Conservation (phyloP, 2,888 invertebrate genomes). For the Lacanobia wlatinum region DNA sequence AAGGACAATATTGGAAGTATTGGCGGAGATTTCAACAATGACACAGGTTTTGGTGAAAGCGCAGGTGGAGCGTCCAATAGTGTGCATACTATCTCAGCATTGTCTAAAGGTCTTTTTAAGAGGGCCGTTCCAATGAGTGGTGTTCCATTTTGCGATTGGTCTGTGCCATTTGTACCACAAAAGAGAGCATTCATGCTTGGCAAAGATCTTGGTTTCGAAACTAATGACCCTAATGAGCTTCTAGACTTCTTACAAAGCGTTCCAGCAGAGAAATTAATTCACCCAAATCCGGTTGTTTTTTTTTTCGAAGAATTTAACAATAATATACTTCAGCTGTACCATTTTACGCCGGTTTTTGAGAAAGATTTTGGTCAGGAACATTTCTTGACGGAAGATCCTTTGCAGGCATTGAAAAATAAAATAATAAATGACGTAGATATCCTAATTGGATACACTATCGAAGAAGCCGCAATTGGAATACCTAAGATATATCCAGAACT, state of each 20-base stretch:
- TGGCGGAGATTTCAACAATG: slow-evolving; percentile 74
- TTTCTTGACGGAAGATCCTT: slow-evolving; percentile 73
- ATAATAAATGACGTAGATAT: slow-evolving; percentile 90
- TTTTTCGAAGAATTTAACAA: slow-evolving; percentile 69
- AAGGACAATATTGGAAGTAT: slow-evolving; percentile 72
- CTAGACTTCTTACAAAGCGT: slow-evolving; percentile 75
- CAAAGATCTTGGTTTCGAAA: slow-evolving; percentile 73
- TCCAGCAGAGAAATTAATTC: slow-evolving; percentile 69
- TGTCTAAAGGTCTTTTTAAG: slow-evolving; percentile 74
- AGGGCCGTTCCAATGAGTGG: slow-evolving; percentile 76
- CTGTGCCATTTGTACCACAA: slow-evolving; percentile 67
- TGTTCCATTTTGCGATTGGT: slow-evolving; percentile 74
- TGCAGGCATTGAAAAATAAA: slow-evolving; percentile 79
- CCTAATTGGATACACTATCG: slow-evolving; percentile 93
- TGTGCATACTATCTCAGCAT: slow-evolving; percentile 73
- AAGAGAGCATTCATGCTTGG: slow-evolving; percentile 75
- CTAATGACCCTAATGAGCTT: slow-evolving; percentile 71
- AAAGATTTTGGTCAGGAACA: slow-evolving; percentile 75
- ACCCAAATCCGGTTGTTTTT: slow-evolving; percentile 66
- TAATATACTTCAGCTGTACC: slow-evolving; percentile 70
- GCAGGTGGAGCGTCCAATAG: slow-evolving; percentile 72
- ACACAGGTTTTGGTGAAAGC: slow-evolving; percentile 77
- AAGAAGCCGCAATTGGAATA: slow-evolving; percentile 89
- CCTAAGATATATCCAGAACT: slow-evolving; percentile 69
- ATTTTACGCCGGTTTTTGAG: slow-evolving; percentile 78